Percentiles rank a stretch among this genome's conserved stretches.
These are phyloP conservation scores for Apotomis turbidana DNA, from an alignment of 2,888 invertebrate species.

Conservation along the genomic window DNA sequence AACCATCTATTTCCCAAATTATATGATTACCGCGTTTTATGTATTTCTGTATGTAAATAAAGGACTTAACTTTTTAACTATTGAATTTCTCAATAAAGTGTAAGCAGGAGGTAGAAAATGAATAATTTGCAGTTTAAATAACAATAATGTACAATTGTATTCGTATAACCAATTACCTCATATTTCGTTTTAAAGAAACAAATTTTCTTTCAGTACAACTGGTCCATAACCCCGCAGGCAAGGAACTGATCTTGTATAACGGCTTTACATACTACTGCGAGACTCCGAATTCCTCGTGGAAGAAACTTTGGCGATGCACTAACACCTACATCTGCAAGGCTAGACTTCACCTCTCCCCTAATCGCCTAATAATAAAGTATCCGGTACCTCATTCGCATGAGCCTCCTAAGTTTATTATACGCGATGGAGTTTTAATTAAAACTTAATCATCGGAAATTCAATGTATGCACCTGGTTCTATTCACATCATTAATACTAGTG, in stretches of 20 bases:
- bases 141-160: too few species aligned
- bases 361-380: not conserved
- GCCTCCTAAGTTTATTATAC: slow-evolving; percentile 14
- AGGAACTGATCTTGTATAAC: slow-evolving; percentile 32
- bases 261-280: slow-evolving; percentile 41
- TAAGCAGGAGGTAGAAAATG: too few species aligned
- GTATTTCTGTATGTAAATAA: too few species aligned
- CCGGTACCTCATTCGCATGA: slow-evolving; percentile 8
- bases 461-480: too few species aligned
- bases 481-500: too few species aligned
- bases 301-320: slow-evolving; percentile 30
- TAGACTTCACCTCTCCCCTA: slow-evolving; percentile 12
- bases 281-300: slow-evolving; percentile 1
- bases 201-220: not conserved
- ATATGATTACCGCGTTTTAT: not conserved
- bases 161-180: too few species aligned
- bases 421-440: slow-evolving; percentile 16
- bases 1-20: too few species aligned
- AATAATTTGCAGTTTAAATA: too few species aligned
- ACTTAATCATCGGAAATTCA: not conserved
- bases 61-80: too few species aligned
- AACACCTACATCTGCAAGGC: slow-evolving; percentile 1
- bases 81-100: too few species aligned
- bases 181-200: too few species aligned
- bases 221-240: slow-evolving; percentile 26